These are phyloP conservation scores for Meteorus colon DNA, from an alignment of 2,888 invertebrate species.

Conservation along the genomic window DNA sequence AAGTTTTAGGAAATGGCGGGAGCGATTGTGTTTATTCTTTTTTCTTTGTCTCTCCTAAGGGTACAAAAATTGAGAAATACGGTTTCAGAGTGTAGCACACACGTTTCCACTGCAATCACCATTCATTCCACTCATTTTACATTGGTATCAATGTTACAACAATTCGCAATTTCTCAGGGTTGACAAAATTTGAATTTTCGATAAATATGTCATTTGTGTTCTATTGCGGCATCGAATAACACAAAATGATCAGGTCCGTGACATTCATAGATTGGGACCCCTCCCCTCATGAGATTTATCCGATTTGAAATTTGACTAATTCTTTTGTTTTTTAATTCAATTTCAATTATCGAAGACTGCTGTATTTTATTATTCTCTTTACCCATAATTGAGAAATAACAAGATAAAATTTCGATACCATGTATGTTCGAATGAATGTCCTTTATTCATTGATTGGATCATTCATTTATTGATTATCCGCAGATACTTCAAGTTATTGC, in stretches of 20 bases:
- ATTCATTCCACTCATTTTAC: neutral
- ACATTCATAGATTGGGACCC: slow-evolving; percentile 4
- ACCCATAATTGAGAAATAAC: too few species aligned
- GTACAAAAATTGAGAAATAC: neutral
- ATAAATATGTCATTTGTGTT: slow-evolving; percentile 55
- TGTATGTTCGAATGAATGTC: too few species aligned
- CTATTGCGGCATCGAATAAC: slow-evolving; percentile 58
- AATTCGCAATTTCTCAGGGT: neutral
- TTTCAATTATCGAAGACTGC: neutral
- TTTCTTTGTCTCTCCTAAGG: neutral
- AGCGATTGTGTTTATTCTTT: neutral
- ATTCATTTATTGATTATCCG: too few species aligned
- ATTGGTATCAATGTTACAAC: neutral
- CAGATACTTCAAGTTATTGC: neutral
- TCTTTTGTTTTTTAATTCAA: neutral
- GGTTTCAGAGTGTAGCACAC: neutral
- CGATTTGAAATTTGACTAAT: neutral
- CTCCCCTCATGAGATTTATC: too few species aligned
- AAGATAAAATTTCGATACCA: too few species aligned
- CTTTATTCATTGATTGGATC: too few species aligned
- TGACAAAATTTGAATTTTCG: slow-evolving; percentile 33
- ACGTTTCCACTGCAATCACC: neutral
- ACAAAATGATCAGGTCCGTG: slow-evolving; percentile 60
- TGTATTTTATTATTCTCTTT: too few species aligned
- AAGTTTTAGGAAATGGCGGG: slow-evolving; percentile 31